phyloP scores from a whole-genome alignment of 1,140 invertebrate species.

The Tetraneura akinire region DNA sequence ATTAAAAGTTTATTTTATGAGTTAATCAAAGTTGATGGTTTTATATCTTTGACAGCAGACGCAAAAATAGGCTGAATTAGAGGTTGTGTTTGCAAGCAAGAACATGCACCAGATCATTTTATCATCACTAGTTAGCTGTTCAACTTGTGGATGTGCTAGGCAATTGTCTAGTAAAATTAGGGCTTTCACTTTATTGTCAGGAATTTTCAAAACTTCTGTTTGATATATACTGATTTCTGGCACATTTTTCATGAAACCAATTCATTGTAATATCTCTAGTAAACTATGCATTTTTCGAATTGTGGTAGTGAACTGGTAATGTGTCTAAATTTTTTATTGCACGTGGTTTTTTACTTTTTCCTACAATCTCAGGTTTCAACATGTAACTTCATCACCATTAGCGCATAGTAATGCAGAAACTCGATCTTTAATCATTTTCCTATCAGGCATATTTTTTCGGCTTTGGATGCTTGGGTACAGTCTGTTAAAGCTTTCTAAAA shows the following conservation, averaged over 20 bases:
- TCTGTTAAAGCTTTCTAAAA: constrained; percentile 56
- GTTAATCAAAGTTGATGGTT: constrained; percentile 19
- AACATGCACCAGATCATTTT: constrained; percentile 57
- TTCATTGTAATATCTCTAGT: constrained; percentile 51
- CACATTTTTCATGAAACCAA: constrained; percentile 52
- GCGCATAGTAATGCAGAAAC: constrained; percentile 58
- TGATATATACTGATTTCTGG: constrained; percentile 51
- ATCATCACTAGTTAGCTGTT: constrained; percentile 58
- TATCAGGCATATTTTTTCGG: constrained; percentile 46
- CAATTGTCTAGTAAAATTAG: constrained; percentile 33
- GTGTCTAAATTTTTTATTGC: constrained; percentile 54
- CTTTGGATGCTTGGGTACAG: constrained; percentile 54
- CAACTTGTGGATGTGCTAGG: constrained; percentile 60
- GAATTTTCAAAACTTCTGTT: constrained; percentile 39
- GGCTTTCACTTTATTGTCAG: neutral
- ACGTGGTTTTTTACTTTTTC: constrained; percentile 57
- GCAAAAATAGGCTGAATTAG: constrained; percentile 60
- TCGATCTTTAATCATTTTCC: constrained; percentile 39
- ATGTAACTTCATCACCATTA: constrained; percentile 56
- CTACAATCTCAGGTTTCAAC: constrained; percentile 55
- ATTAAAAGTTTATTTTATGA: constrained; percentile 7
- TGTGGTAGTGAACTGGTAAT: constrained; percentile 36
- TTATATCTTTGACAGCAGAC: constrained; percentile 6
- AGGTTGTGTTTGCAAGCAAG: constrained; percentile 61
- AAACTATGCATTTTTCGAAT: constrained; percentile 51